Conservation (phyloP, 2,888 invertebrate genomes). For the Zhengitettix transpicula region DNA sequence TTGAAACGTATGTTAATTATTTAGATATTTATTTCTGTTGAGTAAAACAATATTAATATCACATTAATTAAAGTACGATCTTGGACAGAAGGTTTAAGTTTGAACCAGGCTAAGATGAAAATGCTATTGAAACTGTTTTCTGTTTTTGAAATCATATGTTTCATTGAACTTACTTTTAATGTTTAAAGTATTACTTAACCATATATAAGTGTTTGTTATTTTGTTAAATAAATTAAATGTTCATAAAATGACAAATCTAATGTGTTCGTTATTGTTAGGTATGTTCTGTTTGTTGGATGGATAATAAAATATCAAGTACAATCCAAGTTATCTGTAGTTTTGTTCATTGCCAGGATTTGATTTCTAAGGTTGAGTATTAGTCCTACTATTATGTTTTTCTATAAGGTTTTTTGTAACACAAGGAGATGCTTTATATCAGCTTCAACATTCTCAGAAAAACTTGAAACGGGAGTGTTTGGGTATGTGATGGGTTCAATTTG, state of each 20-base stretch:
- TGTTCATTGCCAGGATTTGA: no score
- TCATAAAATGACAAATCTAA: neutral
- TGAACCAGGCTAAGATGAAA: neutral
- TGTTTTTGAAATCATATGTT: neutral
- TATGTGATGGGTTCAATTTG: no score
- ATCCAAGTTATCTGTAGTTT: no score
- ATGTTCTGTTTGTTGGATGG: neutral
- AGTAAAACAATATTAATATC: neutral
- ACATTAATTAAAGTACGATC: neutral
- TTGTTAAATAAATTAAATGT: neutral
- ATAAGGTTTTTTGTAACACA: no score
- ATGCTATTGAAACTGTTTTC: neutral
- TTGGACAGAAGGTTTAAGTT: neutral
- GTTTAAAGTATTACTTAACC: neutral
- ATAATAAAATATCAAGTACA: neutral
- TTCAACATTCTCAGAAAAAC: no score
- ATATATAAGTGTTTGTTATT: neutral
- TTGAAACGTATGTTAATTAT: no score
- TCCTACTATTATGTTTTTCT: no score
- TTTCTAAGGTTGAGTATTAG: no score
- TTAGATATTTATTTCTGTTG: no score
- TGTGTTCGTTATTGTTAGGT: neutral
- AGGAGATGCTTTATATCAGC: no score
- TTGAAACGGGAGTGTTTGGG: no score
- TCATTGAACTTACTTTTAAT: neutral